These are phyloP conservation scores for Tilapia sparmanii DNA, from an alignment of 2,113 vertebrate species.

Conservation along the genomic window DNA sequence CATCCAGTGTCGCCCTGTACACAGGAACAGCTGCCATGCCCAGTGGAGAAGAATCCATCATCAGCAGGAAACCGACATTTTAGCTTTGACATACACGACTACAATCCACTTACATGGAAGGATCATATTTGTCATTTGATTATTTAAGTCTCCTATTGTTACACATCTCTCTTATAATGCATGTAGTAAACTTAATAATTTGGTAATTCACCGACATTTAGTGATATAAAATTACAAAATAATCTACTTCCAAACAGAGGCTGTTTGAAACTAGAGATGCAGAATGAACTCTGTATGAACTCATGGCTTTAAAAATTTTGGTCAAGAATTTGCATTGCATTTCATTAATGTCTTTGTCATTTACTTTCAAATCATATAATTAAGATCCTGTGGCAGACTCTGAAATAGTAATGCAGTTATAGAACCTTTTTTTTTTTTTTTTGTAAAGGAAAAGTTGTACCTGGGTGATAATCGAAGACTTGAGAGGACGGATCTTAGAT, in stretches of 20 bases:
- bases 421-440: neutral
- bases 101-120: neutral
- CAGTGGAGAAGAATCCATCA: neutral
- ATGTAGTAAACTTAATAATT: neutral
- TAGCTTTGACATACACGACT: neutral
- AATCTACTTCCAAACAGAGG: too few relatives aligned
- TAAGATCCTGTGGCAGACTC: neutral
- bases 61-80: neutral
- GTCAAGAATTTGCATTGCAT: too few relatives aligned
- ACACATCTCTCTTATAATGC: neutral
- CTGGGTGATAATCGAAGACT: constrained; percentile 98
- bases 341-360: neutral
- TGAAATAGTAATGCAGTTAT: neutral
- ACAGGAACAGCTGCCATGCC: neutral
- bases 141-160: neutral
- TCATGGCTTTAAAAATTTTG: too few relatives aligned
- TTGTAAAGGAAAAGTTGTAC: constrained; percentile 48
- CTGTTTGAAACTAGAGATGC: too few relatives aligned
- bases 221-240: too few relatives aligned
- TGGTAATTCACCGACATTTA: too few relatives aligned
- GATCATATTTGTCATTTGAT: neutral
- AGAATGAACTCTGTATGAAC: too few relatives aligned
- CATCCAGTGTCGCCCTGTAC: neutral
- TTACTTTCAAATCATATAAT: neutral
- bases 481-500: constrained; percentile 90